Evolutionary conservation across 2,888 invertebrate genomes (phyloP).

Genomic region (Xestia sexstrigata): DNA sequence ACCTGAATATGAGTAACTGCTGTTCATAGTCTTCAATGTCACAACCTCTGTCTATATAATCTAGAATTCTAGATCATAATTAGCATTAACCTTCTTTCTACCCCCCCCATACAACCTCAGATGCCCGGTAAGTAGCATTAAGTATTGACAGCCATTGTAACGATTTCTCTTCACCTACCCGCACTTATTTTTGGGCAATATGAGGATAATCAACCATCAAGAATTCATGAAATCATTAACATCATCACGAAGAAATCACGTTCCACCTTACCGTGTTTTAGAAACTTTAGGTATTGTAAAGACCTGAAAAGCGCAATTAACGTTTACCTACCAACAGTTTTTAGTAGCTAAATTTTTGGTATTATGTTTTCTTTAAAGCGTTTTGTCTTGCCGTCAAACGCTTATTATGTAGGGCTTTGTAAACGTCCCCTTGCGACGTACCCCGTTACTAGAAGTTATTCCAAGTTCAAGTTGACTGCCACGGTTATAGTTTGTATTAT

Average conservation of each 20-base stretch:
- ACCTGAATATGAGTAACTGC: constrained; percentile 5
- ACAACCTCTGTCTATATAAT: constrained; percentile 32
- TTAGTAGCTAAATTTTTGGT: neutral
- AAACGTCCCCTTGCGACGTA: constrained; percentile 1
- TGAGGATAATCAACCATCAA: neutral
- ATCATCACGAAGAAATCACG: too few species aligned
- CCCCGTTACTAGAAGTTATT: constrained; percentile 2
- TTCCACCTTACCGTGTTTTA: neutral
- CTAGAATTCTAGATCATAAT: constrained; percentile 9
- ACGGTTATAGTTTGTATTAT: neutral
- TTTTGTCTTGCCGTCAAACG: constrained; percentile 4
- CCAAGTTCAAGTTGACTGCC: constrained; percentile 1
- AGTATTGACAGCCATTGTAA: constrained; percentile 25
- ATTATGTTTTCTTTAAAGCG: neutral
- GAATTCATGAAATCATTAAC: neutral
- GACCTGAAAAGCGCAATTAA: neutral
- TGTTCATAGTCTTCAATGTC: constrained; percentile 1
- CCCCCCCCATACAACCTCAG: constrained; percentile 7
- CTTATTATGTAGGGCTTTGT: neutral
- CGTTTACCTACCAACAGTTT: neutral
- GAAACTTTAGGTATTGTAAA: constrained; percentile 2
- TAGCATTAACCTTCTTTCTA: neutral
- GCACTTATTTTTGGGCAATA: constrained; percentile 2
- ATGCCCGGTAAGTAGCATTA: constrained; percentile 17
- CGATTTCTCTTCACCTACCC: neutral